phyloP scores from a whole-genome alignment of 1,140 invertebrate species.

The Aricia agestis region DNA sequence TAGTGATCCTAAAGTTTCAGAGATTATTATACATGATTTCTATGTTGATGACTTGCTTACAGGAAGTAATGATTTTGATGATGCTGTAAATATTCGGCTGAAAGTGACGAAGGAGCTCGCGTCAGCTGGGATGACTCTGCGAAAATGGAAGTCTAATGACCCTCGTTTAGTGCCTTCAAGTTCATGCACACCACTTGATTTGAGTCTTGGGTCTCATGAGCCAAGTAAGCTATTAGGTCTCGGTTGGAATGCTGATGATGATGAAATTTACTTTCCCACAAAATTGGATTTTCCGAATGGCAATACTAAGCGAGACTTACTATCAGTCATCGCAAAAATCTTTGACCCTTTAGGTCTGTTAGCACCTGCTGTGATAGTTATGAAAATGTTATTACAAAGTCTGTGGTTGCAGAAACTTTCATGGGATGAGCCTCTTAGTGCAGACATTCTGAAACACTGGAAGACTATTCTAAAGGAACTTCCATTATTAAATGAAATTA shows the following conservation, averaged over 20 bases:
- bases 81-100: constrained; percentile 14
- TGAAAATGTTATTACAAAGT: constrained; percentile 12
- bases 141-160: constrained; percentile 32
- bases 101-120: constrained; percentile 26
- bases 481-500: constrained; percentile 19
- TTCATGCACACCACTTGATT: constrained; percentile 19
- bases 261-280: constrained; percentile 25
- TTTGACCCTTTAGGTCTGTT: constrained; percentile 28
- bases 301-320: constrained; percentile 29
- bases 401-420: constrained; percentile 29
- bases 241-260: constrained; percentile 28
- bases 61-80: constrained; percentile 18
- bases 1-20: constrained; percentile 14
- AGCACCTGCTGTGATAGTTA: too few relatives aligned
- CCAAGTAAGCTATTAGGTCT: constrained; percentile 31
- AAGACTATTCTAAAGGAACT: neutral
- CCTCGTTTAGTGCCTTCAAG: too few relatives aligned
- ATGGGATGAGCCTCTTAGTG: constrained; percentile 27
- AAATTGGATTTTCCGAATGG: neutral
- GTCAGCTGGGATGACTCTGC: constrained; percentile 6
- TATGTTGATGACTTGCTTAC: constrained; percentile 29
- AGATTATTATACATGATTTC: constrained; percentile 24
- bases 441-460: constrained; percentile 11
- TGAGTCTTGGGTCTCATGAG: constrained; percentile 26
- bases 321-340: constrained; percentile 31